Conservation (phyloP, 2,888 invertebrate species). For the Microctonus brassicae region DNA sequence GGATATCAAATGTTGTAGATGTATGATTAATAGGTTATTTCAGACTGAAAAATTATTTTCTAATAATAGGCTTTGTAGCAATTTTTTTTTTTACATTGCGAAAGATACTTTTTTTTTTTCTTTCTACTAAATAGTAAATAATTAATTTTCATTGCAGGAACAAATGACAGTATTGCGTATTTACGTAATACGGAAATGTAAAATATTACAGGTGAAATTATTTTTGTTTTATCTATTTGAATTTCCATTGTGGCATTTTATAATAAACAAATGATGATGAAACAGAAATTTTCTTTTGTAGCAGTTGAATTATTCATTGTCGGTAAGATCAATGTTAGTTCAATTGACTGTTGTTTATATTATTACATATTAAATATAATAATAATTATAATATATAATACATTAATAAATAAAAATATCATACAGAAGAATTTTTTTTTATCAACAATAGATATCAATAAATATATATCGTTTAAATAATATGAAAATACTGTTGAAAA, state of each 20-base stretch:
- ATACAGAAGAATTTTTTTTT: background rate
- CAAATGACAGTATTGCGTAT: background rate
- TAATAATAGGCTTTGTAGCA: background rate
- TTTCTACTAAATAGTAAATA: background rate
- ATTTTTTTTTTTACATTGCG: background rate
- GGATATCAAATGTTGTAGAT: background rate
- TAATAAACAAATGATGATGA: background rate
- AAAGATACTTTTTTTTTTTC: background rate
- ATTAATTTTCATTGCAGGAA: background rate
- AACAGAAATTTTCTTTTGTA: background rate
- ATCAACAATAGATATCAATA: background rate
- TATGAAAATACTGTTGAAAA: background rate
- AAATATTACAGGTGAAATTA: background rate
- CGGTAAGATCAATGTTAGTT: background rate
- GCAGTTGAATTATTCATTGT: background rate
- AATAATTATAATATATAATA: no score
- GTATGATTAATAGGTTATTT: background rate
- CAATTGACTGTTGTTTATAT: background rate
- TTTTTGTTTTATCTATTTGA: background rate
- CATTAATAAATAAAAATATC: background rate
- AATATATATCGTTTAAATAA: background rate
- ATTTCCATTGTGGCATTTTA: background rate
- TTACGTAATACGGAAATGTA: background rate
- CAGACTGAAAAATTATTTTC: background rate
- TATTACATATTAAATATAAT: background rate